Evolutionary conservation across 2,888 invertebrate species (phyloP).

Genomic region (Rhabditophanes sp.): DNA sequence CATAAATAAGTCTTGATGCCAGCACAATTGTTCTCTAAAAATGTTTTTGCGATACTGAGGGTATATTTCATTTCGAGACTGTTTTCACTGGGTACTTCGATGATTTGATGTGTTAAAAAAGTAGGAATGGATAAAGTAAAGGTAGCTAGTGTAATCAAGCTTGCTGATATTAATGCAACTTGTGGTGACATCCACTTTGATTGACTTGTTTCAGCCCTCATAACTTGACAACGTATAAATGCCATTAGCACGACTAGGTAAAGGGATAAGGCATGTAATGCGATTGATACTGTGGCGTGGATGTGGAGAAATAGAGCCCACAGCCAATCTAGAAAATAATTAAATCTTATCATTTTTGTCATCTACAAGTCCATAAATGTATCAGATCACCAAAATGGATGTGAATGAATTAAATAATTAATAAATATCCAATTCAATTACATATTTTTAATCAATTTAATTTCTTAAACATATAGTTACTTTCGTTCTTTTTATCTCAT

Average conservation of each 20-base stretch:
- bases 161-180: too few species aligned
- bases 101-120: background rate
- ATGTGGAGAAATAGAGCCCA: constrained; percentile 27
- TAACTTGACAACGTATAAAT: constrained; percentile 24
- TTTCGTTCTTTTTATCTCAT: too few species aligned
- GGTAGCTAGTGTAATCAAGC: background rate
- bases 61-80: constrained; percentile 1
- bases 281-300: constrained; percentile 25
- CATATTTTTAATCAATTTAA: too few species aligned
- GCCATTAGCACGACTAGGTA: constrained; percentile 36
- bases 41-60: background rate
- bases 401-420: too few species aligned
- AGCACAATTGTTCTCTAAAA: background rate
- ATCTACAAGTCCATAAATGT: constrained; percentile 19
- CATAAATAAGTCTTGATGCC: background rate
- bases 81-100: background rate
- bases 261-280: constrained; percentile 28
- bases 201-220: constrained; percentile 14
- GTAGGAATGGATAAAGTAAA: background rate
- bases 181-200: constrained; percentile 11
- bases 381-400: constrained; percentile 15
- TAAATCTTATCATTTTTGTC: too few species aligned
- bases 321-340: too few species aligned
- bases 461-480: too few species aligned
- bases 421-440: too few species aligned